Percentiles rank a stretch among this genome's conserved stretches.
Conservation (phyloP, 1,140 invertebrate genomes). For the Pogonomyrmex californicus region DNA sequence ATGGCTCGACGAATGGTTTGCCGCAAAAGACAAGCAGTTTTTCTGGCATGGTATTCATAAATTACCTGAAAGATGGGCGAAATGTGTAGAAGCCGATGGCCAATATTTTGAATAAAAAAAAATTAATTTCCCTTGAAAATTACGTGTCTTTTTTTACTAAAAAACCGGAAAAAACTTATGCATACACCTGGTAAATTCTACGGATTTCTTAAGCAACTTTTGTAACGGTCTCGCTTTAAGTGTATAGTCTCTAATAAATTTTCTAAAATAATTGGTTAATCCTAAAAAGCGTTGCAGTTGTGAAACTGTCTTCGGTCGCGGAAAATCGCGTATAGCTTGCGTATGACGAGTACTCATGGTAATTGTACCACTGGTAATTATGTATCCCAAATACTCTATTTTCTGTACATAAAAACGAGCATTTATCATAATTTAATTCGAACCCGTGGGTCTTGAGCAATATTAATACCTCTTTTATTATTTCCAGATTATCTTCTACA, state of each 20-base stretch:
- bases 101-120: too few relatives aligned
- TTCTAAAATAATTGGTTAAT: neutral
- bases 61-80: too few relatives aligned
- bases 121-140: too few relatives aligned
- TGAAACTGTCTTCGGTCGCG: neutral
- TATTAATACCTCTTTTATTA: neutral
- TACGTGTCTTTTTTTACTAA: too few relatives aligned
- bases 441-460: neutral
- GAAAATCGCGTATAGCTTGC: neutral
- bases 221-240: neutral
- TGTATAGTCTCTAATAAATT: neutral
- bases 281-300: neutral
- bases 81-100: too few relatives aligned
- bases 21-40: too few relatives aligned
- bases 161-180: too few relatives aligned
- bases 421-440: conserved; percentile 19
- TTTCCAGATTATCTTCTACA: neutral
- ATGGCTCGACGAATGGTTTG: too few relatives aligned
- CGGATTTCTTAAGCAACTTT: neutral
- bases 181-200: too few relatives aligned
- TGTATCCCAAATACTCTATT: neutral
- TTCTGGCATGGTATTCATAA: too few relatives aligned
- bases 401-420: neutral
- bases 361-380: neutral
- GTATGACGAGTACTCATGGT: neutral